A percentile compares a stretch with the other conserved stretches of the same genome.
Evolutionary conservation across 2,888 invertebrate genomes (phyloP).

Genomic region (Lasioglossum oenotherae): DNA sequence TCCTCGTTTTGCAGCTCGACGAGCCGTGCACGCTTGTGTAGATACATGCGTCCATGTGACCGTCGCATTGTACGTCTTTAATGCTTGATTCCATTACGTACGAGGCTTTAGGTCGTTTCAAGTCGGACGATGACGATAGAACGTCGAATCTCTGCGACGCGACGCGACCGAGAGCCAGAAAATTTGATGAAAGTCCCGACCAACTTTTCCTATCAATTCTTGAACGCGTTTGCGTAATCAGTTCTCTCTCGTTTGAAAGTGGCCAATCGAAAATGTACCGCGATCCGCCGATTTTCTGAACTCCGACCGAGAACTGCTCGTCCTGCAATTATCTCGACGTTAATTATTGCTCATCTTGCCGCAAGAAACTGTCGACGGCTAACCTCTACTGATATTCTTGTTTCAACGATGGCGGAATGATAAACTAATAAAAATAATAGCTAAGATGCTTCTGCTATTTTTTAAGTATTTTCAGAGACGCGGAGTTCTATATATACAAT

Average conservation of each 20-base stretch:
- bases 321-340: not conserved
- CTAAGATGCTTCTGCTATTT: not conserved
- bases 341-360: not conserved
- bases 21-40: not conserved
- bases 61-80: constrained; percentile 9
- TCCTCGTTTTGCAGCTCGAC: not conserved
- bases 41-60: not conserved
- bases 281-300: not conserved
- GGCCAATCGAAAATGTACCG: not conserved
- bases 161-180: not conserved
- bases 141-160: not conserved
- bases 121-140: not conserved
- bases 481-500: too few relatives aligned
- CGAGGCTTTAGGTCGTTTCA: constrained; percentile 1
- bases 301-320: not conserved
- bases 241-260: not conserved
- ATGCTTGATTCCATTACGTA: constrained; percentile 20
- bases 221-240: not conserved
- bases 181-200: not conserved
- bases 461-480: not conserved
- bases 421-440: not conserved
- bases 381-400: not conserved
- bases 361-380: not conserved
- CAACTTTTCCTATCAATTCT: not conserved
- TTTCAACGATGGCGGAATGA: not conserved